Percentiles rank a stretch among this genome's conserved stretches.
phyloP scores from a whole-genome alignment of 2,888 invertebrate species.

The Drosophila buzzatii region DNA sequence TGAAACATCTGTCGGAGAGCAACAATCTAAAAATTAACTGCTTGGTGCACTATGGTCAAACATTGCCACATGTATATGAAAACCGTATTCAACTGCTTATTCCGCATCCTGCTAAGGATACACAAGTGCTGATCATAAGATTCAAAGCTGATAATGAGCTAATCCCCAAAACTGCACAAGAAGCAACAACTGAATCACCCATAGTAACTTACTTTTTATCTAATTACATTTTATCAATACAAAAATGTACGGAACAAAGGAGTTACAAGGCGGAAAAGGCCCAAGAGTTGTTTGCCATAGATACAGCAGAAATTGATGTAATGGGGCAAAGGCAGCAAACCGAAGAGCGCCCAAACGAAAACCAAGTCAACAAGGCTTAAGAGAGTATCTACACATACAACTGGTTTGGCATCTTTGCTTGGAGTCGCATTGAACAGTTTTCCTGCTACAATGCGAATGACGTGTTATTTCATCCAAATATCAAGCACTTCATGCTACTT shows the following conservation, averaged over 20 bases:
- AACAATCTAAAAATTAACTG: conserved; percentile 11
- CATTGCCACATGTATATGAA: conserved; percentile 30
- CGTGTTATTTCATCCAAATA: background rate
- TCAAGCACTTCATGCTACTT: conserved; percentile 8
- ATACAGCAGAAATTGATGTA: too few relatives aligned
- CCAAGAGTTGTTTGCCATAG: too few relatives aligned
- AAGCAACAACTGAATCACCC: too few relatives aligned
- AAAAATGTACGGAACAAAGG: too few relatives aligned
- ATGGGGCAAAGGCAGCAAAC: too few relatives aligned
- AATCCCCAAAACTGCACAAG: too few relatives aligned
- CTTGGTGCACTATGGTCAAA: conserved; percentile 27
- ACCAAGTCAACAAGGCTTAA: background rate
- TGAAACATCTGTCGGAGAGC: background rate
- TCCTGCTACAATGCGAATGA: conserved; percentile 18
- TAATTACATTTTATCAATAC: too few relatives aligned
- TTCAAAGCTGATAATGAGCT: background rate
- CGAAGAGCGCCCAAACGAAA: too few relatives aligned
- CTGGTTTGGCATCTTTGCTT: conserved; percentile 22
- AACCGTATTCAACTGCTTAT: conserved; percentile 22
- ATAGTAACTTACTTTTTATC: too few relatives aligned
- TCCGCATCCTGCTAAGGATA: background rate
- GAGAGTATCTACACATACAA: background rate
- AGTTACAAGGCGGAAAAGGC: too few relatives aligned
- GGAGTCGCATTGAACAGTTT: conserved; percentile 4
- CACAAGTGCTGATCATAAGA: conserved; percentile 18